Evolutionary conservation across 2,888 invertebrate species (phyloP).

Genomic region (Esperia sulphurella): DNA sequence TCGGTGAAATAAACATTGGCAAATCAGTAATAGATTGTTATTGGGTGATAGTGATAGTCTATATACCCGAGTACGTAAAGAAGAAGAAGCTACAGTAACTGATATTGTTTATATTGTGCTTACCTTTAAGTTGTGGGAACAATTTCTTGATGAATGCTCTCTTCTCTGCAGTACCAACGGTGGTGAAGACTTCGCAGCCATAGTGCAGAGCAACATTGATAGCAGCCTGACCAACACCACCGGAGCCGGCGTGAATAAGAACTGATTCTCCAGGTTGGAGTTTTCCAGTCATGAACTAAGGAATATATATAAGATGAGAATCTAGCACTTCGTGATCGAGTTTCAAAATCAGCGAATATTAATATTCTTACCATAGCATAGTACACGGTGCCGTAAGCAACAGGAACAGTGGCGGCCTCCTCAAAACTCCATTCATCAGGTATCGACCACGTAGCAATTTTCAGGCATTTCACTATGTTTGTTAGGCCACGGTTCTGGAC

Average conservation of each 20-base stretch:
- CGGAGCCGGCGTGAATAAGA: constrained; percentile 96
- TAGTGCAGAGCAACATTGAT: constrained; percentile 94
- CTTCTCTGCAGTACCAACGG: constrained; percentile 94
- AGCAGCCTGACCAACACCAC: constrained; percentile 98
- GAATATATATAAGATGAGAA: no score
- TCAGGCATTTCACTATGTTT: constrained; percentile 78
- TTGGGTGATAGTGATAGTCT: no score
- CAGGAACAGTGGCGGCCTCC: constrained; percentile 88
- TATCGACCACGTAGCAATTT: constrained; percentile 81
- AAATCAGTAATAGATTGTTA: no score
- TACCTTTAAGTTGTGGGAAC: constrained; percentile 87
- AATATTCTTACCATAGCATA: constrained; percentile 70
- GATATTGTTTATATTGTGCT: no score
- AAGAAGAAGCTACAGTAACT: no score
- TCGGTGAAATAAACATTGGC: no score
- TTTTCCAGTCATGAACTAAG: constrained; percentile 81
- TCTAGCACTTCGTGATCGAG: no score
- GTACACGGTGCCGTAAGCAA: constrained; percentile 86
- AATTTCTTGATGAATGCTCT: constrained; percentile 91
- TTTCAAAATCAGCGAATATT: no score
- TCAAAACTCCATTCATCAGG: constrained; percentile 86
- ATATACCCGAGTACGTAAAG: no score
- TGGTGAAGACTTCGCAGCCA: constrained; percentile 95
- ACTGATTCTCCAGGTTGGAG: constrained; percentile 91
- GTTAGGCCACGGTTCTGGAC: constrained; percentile 79